A percentile compares a stretch with the other conserved stretches of the same genome.
Conservation (phyloP, 2,888 invertebrate genomes). For the Trachelus stipa region DNA sequence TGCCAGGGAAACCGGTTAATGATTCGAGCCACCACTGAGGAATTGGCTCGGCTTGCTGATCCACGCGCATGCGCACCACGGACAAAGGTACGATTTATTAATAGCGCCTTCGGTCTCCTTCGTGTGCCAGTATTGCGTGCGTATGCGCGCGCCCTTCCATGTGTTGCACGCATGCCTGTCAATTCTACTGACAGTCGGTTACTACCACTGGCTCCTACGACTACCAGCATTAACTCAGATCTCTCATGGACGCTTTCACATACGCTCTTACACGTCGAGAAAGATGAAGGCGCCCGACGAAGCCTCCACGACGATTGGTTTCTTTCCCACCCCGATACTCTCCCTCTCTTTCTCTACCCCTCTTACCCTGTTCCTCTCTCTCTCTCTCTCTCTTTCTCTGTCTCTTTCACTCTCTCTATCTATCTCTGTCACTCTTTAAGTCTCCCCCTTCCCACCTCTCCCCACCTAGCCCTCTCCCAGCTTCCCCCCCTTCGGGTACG, state of each 20-base stretch:
- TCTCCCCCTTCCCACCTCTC: slow-evolving; percentile 22
- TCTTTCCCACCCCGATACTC: slow-evolving; percentile 52
- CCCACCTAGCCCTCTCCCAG: slow-evolving; percentile 19
- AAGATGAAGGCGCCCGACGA: slow-evolving; percentile 18
- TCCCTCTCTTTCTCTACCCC: slow-evolving; percentile 31
- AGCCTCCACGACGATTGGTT: slow-evolving; percentile 61
- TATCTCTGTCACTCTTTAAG: slow-evolving; percentile 22
- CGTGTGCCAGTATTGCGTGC: background rate
- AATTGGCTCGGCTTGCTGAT: slow-evolving; percentile 54
- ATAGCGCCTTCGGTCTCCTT: slow-evolving; percentile 20
- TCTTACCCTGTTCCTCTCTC: slow-evolving; percentile 26
- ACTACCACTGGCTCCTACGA: slow-evolving; percentile 8
- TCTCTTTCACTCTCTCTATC: slow-evolving; percentile 1
- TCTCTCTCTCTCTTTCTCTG: slow-evolving; percentile 24
- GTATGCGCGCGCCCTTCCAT: slow-evolving; percentile 10
- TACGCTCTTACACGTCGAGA: slow-evolving; percentile 6
- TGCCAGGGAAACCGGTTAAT: slow-evolving; percentile 67
- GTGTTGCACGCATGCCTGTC: slow-evolving; percentile 16
- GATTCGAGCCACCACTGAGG: slow-evolving; percentile 65
- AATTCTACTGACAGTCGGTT: background rate
- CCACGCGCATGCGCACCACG: slow-evolving; percentile 22
- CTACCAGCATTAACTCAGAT: slow-evolving; percentile 21
- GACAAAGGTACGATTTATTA: slow-evolving; percentile 31
- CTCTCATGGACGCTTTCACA: background rate
- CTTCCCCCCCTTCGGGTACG: slow-evolving; percentile 16